Evolutionary conservation across 2,797 vertebrate genomes (phyloP), one percentile per base, ranked within the genome.

Genomic region (Pipistrellus pygmaeus): DNA sequence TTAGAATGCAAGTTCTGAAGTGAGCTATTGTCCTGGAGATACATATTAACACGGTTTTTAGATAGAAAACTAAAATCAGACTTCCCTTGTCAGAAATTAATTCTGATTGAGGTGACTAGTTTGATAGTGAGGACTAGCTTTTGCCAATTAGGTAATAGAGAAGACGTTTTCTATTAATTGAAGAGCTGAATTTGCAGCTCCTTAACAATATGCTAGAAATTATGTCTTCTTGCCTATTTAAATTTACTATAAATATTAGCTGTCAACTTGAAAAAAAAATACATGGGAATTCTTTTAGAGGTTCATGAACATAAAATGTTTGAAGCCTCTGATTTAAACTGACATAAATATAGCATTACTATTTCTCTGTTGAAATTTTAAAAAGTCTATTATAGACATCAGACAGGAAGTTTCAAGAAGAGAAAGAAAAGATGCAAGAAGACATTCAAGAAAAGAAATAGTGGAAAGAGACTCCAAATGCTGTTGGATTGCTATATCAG

Each of bases 71-170:
- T 48, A 30, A 82, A 88, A 71, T 57, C 55, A 44, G 41, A 60
- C n/a, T 83, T 92, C 13, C 48, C 48, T 86, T 76, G 44, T 94
- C 81, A 93, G 66, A 84, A 93, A 73, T 57, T 55, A 35, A 80
- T 38, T 91, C 68, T 85, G 68, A 83, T 88, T 64, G 60, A 57
- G 55, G 41, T 78, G 41, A 90, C 68, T 60, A 51, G 41, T 86
- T 85, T 95, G 76, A 95, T 55, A 82, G 27, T 48, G 55, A 91
- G 18, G 25, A n/a, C 51, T 75, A 66, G 78, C 81, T 94, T 95
- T 93, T 85, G 32, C 46, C 53, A 60, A 23, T 75, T 90, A 90
- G 55, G n/a, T 75, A 88, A 41, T 17, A 96, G 76, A 90, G 6
- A 88, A 87, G 25, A 68, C 32, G 32, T 84, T 72, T 85, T 82